Conservation (phyloP, 2,888 invertebrate species). For the Tipula unca region DNA sequence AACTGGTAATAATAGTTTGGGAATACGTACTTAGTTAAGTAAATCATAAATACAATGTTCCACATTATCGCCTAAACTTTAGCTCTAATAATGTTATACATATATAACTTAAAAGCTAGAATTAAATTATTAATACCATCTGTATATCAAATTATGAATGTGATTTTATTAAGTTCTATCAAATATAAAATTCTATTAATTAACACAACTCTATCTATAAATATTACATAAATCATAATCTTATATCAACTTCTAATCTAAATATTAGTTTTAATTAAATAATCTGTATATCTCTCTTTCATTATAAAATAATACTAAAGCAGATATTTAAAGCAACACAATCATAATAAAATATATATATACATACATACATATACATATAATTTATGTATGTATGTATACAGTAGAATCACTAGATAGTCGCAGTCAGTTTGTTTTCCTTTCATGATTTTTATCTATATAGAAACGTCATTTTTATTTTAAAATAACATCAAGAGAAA, state of each 20-base stretch:
- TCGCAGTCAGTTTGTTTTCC: background rate
- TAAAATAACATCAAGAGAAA: background rate
- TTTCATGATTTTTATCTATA: background rate
- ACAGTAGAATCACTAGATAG: background rate
- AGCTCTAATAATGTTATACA: no score
- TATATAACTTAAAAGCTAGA: no score
- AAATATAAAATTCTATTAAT: background rate
- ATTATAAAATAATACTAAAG: background rate
- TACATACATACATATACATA: background rate
- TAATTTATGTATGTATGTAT: no score
- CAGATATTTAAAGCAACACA: background rate
- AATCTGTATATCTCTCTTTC: background rate
- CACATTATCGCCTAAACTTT: no score
- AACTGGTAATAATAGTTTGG: no score
- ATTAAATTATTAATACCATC: background rate
- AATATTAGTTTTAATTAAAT: constrained; percentile 8
- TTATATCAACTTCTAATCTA: background rate
- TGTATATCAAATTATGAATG: background rate
- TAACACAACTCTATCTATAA: background rate
- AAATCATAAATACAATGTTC: no score
- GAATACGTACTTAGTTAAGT: no score
- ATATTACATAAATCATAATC: background rate
- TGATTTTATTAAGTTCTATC: background rate
- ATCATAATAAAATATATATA: background rate
- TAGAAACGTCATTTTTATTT: background rate